Percentiles rank a stretch among this genome's conserved stretches.
Conservation (phyloP, 2,113 vertebrate genomes). For the Sprattus sprattus region DNA sequence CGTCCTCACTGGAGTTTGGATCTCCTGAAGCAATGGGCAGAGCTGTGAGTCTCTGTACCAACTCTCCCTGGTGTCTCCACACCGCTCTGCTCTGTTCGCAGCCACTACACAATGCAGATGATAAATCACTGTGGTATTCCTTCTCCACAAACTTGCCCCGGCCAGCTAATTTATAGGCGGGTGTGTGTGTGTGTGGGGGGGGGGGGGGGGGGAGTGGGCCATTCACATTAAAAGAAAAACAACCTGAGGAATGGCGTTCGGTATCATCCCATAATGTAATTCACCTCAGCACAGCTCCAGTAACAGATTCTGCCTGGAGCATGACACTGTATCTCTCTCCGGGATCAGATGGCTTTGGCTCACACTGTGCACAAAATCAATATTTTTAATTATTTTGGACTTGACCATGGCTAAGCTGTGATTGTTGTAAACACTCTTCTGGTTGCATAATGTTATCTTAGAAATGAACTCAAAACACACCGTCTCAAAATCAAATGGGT, state of each 20-base stretch:
- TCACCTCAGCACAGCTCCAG: constrained; percentile 24
- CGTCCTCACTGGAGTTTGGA: not conserved
- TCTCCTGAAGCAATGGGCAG: not conserved
- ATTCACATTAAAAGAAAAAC: not conserved
- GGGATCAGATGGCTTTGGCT: constrained; percentile 25
- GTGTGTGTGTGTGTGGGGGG: too few relatives aligned
- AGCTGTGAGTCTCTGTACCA: not conserved
- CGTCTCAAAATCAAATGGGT: not conserved
- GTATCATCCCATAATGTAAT: constrained; percentile 30
- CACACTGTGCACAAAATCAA: constrained; percentile 37
- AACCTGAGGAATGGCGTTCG: constrained; percentile 17
- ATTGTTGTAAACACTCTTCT: constrained; percentile 18
- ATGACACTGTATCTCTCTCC: constrained; percentile 25
- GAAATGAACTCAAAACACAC: not conserved
- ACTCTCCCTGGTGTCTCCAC: not conserved
- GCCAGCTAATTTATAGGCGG: not conserved
- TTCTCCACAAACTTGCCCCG: not conserved
- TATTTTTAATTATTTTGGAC: constrained; percentile 44
- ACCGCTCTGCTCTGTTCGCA: not conserved
- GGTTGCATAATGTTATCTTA: constrained; percentile 8
- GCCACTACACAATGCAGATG: constrained; percentile 9
- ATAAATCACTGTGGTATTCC: constrained; percentile 39
- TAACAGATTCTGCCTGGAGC: constrained; percentile 20
- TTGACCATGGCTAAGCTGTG: constrained; percentile 34
- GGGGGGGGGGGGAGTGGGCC: not conserved